Percentiles rank a stretch among this genome's conserved stretches.
phyloP scores from a whole-genome alignment of 2,113 vertebrate species.

The Dipodomys spectabilis region DNA sequence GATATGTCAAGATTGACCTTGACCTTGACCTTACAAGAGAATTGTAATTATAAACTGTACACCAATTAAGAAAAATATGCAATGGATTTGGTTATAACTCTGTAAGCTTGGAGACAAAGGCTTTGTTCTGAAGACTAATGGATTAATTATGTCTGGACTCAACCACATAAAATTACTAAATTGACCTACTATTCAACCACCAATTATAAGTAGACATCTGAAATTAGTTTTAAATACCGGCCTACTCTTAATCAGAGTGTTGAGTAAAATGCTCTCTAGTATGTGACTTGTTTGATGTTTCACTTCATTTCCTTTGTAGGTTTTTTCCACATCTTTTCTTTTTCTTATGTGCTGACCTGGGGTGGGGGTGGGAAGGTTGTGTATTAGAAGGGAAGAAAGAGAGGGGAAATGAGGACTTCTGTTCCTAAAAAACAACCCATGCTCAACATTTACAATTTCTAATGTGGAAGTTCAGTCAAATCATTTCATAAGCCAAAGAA shows the following conservation, averaged over 20 bases:
- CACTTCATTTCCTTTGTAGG: neutral
- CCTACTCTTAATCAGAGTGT: neutral
- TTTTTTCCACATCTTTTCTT: neutral
- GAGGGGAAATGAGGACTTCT: neutral
- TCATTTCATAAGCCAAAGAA: neutral
- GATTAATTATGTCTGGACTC: neutral
- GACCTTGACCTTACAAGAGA: neutral
- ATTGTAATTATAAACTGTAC: neutral
- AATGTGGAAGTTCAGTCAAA: neutral
- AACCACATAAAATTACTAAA: neutral
- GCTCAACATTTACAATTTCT: neutral
- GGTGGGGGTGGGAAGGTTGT: neutral
- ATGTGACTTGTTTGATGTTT: neutral
- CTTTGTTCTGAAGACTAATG: neutral
- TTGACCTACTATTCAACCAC: neutral
- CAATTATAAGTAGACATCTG: slow-evolving; percentile 15
- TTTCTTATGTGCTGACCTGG: neutral
- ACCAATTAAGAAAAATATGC: neutral
- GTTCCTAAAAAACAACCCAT: neutral
- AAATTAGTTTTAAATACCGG: slow-evolving; percentile 31
- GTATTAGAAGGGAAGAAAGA: neutral
- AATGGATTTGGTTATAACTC: neutral
- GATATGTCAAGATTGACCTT: too few relatives aligned
- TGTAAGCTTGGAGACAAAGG: slow-evolving; percentile 27
- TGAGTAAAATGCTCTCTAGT: slow-evolving; percentile 3